Base-by-base conservation (phyloP, 2,113 vertebrate species). In the Nannospalax galili region DNA sequence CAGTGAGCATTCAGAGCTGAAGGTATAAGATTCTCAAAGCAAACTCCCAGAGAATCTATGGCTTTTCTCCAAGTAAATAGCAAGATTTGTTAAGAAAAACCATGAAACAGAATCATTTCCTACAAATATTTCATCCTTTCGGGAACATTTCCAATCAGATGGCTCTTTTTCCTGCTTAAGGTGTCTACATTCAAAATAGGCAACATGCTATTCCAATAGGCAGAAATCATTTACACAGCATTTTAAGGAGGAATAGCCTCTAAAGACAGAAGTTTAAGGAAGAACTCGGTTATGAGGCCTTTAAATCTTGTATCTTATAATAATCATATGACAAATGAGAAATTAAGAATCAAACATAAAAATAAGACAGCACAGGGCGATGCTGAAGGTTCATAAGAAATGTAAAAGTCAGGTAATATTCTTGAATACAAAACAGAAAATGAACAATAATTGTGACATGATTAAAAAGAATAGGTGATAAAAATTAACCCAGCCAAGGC, bases 81-180 rank as follows among this genome's bases (percentile, higher is more conserved):
- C 3, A 96, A 94, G 70, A 95, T 96, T 95, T 88, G 67, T 26
- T 85, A 58, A 60, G 78, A 95, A 97, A 98, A 98, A 58, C n/a
- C 88, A 82, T 58, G 42, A 96, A 97, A 97, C 12, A 0, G 10
- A 97, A 96, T 69, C 0, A 93, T 86, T 97, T 97, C 91, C 94
- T 97, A 95, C 82, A 94, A 93, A 94, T 93, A 85, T 93, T 90
- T 95, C 78, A 95, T 74, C 70, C 89, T 93, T 93, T 94, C 60
- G 97, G 97, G 94, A 75, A 94, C 37, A 70, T 42, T 90, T 94
- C 92, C 95, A 95, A 90, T 78, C 90, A 95, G 91, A 98, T 72
- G 86, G 11, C 6, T 79, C 69, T 56, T 81, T 95, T 94, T 96
- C 52, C 95, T 84, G 95, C 84, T 96, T 89, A 4, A 0, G 4